These are phyloP conservation scores for Myotis vivesi DNA, from an alignment of 2,797 vertebrate species.

Conservation along the genomic window DNA sequence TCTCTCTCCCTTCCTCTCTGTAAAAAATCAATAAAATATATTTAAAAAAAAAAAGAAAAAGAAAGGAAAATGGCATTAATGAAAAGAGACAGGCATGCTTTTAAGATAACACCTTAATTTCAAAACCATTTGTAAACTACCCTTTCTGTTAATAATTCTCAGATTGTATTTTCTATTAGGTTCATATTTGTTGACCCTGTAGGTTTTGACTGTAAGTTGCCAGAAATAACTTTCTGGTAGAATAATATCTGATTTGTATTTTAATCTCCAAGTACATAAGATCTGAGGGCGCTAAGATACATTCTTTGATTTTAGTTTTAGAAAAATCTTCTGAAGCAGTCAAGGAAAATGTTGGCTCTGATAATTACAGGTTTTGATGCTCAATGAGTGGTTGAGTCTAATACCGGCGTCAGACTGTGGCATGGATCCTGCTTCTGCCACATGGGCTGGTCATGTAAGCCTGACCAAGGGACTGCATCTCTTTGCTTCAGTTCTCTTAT, in stretches of 20 bases:
- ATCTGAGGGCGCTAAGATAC: neutral
- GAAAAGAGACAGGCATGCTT: neutral
- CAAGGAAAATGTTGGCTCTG: neutral
- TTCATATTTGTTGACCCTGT: neutral
- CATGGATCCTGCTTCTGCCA: neutral
- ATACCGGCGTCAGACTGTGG: neutral
- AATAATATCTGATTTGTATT: conserved; percentile 13
- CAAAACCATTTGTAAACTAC: neutral
- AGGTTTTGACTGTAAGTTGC: neutral
- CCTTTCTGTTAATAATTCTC: neutral
- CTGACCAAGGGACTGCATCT: too few relatives aligned
- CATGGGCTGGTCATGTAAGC: neutral
- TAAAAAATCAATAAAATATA: too few relatives aligned
- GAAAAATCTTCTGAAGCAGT: neutral
- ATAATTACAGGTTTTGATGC: neutral
- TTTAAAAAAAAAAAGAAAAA: neutral
- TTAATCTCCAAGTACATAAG: neutral
- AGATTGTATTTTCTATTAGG: neutral
- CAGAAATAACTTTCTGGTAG: neutral
- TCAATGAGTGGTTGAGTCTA: neutral
- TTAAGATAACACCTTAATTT: neutral
- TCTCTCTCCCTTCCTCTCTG: too few relatives aligned
- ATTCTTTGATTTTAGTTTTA: neutral
- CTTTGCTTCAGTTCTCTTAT: neutral
- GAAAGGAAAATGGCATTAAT: neutral